Conservation (phyloP, 2,113 vertebrate genomes). For the Elephantulus edwardii region DNA sequence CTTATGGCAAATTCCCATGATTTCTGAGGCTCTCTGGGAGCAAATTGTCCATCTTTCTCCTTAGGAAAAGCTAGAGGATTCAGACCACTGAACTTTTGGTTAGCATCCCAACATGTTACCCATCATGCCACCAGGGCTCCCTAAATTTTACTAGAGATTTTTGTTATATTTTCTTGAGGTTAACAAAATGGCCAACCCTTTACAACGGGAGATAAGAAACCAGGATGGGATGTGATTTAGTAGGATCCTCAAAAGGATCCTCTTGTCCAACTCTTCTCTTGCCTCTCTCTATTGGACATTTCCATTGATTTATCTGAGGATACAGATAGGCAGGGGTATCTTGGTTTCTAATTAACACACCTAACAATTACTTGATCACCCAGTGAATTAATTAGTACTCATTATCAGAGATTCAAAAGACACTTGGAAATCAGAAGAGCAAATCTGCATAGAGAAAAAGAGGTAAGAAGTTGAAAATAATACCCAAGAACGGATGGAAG, state of each 20-base stretch:
- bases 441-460: background rate
- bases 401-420: background rate
- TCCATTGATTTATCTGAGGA: background rate
- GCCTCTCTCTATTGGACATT: background rate
- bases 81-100: too few species aligned
- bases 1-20: too few species aligned
- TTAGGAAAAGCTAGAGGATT: too few species aligned
- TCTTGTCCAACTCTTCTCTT: background rate
- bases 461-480: slow-evolving; percentile 51
- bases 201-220: background rate
- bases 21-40: too few species aligned
- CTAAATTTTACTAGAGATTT: background rate
- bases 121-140: too few species aligned
- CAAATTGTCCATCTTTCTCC: too few species aligned
- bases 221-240: background rate
- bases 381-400: slow-evolving; percentile 1
- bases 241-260: background rate
- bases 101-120: too few species aligned
- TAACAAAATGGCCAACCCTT: background rate
- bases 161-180: background rate
- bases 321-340: background rate
- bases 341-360: background rate
- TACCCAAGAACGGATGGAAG: background rate
- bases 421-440: background rate
- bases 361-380: background rate